Evolutionary conservation across 2,113 vertebrate genomes (phyloP), one percentile per base, ranked within the genome.

Genomic region (Microtus ochrogaster): DNA sequence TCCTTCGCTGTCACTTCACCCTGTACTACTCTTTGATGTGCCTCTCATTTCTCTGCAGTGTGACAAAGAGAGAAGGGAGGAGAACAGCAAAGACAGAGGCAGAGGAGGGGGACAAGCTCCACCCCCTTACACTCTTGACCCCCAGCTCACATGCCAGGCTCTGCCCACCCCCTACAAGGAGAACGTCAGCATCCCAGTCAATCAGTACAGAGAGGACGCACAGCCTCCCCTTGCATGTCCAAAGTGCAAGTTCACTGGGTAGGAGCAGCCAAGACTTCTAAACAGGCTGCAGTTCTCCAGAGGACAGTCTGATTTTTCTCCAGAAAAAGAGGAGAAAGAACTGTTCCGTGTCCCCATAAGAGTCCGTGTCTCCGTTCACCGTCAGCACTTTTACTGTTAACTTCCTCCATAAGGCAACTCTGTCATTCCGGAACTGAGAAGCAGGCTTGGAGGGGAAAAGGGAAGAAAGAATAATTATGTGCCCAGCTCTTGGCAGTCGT

Each of bases 311-410:
- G 86, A 93, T 88, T 55, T 94, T 86, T 22, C 92, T 82, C 89
- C 94, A 89, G 63, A 49, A 49, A 86, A 73, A 96, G 65, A 87
- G 3, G 55, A 79, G 5, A 52, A 58, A 12, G 44, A 55, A 13
- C 86, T 63, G 94, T 94, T 94, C 94, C 66, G 33, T 44, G 13
- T 86, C 95, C 91, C 96, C 0, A 0, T 36, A 4, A 49, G 93
- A 96, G 96, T 92, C 93, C 84, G 11, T 8, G 73, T 66, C 90
- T 89, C 97, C 92, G 66, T 85, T 41, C 2, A 66, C 66, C 89
- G 94, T 98, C 98, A 98, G 98, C 98, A 91, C 92, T 98, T 98
- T 97, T 73, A 89, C 97, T 94, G 93, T 96, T 97, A 90, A 97
- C 95, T 98, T 93, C 96, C 95, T 97, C 94, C 89, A 95, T 92